Evolutionary conservation across 2,888 invertebrate genomes (phyloP).

Genomic region (Callyntrura guangdongensis): DNA sequence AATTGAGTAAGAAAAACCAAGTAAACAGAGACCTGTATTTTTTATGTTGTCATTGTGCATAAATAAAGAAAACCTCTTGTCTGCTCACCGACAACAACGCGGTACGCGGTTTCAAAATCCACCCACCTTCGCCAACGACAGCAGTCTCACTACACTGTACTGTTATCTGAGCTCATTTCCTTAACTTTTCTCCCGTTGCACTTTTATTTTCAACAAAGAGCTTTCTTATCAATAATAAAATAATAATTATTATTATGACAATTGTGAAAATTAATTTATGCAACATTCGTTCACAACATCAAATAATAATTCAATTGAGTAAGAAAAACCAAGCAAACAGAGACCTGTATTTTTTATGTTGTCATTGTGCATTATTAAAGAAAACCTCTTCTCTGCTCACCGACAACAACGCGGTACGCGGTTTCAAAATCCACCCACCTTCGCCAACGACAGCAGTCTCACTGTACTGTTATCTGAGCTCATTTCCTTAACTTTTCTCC

Average conservation of each 20-base stretch:
- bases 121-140: neutral
- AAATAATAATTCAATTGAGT: conserved; percentile 34
- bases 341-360: no score
- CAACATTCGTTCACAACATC: neutral
- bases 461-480: no score
- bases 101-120: neutral
- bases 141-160: no score
- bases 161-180: no score
- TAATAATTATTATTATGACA: neutral
- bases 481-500: no score
- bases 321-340: neutral
- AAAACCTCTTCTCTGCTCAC: conserved; percentile 1
- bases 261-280: conserved; percentile 35
- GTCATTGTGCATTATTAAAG: no score
- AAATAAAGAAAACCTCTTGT: neutral
- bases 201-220: neutral
- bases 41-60: no score
- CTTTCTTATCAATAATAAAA: no score
- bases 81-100: neutral
- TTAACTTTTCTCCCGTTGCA: no score
- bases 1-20: conserved; percentile 25
- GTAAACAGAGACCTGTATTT: no score
- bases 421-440: neutral
- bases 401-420: no score
- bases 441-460: neutral